phyloP scores from a whole-genome alignment of 2,797 vertebrate genomes.

The Oophaga sylvatica region DNA sequence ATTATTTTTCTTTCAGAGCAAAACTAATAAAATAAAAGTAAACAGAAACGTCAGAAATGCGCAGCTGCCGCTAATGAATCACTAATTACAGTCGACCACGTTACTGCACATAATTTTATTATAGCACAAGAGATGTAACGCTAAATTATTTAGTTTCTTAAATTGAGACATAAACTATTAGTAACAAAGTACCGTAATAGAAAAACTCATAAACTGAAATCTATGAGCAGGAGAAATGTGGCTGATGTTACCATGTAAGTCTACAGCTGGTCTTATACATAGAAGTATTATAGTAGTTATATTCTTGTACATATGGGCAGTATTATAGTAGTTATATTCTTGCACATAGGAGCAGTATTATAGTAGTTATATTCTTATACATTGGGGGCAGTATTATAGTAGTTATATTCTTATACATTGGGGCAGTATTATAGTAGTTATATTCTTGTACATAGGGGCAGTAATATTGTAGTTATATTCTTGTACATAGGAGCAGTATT shows the following conservation, averaged over 20 bases:
- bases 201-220: not conserved
- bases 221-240: no score
- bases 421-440: not conserved
- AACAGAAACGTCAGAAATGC: slow-evolving; percentile 2
- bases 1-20: slow-evolving; percentile 23
- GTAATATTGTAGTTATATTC: no score
- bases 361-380: not conserved
- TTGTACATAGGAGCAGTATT: no score
- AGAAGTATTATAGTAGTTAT: not conserved
- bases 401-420: no score
- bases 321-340: not conserved
- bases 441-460: not conserved
- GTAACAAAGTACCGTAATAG: no score
- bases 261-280: not conserved
- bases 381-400: no score
- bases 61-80: slow-evolving; percentile 15
- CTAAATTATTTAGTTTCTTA: not conserved
- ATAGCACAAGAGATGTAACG: not conserved
- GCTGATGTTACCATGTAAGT: no score
- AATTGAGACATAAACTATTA: not conserved
- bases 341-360: no score
- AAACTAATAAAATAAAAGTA: slow-evolving; percentile 44
- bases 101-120: not conserved
- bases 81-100: slow-evolving; percentile 19
- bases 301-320: not conserved